Conservation (phyloP, 2,888 invertebrate genomes). For the Macrosoma leucophasiata region DNA sequence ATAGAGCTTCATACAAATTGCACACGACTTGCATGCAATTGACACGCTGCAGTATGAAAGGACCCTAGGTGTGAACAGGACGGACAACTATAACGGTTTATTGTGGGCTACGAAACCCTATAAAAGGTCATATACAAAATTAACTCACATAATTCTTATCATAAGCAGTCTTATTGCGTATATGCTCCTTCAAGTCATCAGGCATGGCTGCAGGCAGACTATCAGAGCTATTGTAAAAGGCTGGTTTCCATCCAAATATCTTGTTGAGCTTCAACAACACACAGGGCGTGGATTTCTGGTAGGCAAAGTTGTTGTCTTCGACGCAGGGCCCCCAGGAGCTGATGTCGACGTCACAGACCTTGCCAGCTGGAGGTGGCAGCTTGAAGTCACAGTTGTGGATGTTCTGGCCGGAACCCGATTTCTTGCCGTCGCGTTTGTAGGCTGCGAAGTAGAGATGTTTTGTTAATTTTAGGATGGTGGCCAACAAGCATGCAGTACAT, state of each 20-base stretch:
- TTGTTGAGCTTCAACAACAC: conserved; percentile 96
- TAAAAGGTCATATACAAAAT: no score
- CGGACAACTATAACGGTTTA: no score
- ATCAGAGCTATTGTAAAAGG: conserved; percentile 83
- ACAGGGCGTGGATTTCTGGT: conserved; percentile 94
- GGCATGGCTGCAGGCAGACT: conserved; percentile 86
- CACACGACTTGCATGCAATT: no score
- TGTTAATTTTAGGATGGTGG: no score
- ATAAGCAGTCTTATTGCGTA: conserved; percentile 69
- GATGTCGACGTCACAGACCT: conserved; percentile 92
- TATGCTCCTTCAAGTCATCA: conserved; percentile 79
- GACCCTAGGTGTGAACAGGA: no score
- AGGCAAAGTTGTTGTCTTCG: conserved; percentile 90
- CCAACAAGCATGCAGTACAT: no score
- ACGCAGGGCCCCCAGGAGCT: conserved; percentile 88
- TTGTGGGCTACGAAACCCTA: no score
- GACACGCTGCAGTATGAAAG: no score
- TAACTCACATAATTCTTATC: conserved; percentile 63
- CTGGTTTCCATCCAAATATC: conserved; percentile 93
- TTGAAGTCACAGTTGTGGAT: conserved; percentile 86
- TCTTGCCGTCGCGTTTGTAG: conserved; percentile 83
- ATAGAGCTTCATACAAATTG: no score
- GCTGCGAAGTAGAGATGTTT: no score
- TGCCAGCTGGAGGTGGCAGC: conserved; percentile 79
- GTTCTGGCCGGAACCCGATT: conserved; percentile 83